phyloP scores from a whole-genome alignment of 2,797 vertebrate genomes.

The Eospalax fontanierii region DNA sequence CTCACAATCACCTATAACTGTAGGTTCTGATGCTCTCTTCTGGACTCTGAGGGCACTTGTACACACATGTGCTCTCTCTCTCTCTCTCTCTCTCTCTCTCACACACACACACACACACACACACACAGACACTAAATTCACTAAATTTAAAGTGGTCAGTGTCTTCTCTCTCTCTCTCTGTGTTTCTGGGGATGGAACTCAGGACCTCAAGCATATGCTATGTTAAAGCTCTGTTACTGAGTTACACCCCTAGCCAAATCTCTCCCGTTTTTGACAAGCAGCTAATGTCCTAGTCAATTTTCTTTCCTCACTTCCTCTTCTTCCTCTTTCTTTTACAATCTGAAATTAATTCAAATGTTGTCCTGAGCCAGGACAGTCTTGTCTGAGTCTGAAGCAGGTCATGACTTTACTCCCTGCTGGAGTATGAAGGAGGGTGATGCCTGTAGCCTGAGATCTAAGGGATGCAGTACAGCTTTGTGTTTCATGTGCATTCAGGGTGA shows the following conservation, averaged over 20 bases:
- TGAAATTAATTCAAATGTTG: conserved; percentile 13
- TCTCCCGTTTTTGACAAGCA: not conserved
- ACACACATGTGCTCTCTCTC: no score
- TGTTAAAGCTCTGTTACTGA: not conserved
- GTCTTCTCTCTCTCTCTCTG: not conserved
- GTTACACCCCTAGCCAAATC: not conserved
- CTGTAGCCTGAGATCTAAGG: not conserved
- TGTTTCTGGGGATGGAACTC: not conserved
- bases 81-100: no score
- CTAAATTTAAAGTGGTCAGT: not conserved
- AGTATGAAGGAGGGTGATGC: not conserved
- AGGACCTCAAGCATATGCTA: not conserved
- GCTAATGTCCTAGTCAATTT: not conserved
- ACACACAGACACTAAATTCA: not conserved
- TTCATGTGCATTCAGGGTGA: not conserved
- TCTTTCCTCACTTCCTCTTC: not conserved
- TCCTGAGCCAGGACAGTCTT: not conserved
- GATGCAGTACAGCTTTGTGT: not conserved
- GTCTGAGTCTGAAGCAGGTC: not conserved
- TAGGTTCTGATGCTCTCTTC: not conserved
- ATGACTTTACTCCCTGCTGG: not conserved
- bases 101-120: not conserved
- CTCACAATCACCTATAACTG: not conserved
- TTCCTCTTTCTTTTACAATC: not conserved
- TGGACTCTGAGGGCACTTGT: not conserved